Conservation (phyloP, 2,113 vertebrate genomes). For the Arizona elegans region DNA sequence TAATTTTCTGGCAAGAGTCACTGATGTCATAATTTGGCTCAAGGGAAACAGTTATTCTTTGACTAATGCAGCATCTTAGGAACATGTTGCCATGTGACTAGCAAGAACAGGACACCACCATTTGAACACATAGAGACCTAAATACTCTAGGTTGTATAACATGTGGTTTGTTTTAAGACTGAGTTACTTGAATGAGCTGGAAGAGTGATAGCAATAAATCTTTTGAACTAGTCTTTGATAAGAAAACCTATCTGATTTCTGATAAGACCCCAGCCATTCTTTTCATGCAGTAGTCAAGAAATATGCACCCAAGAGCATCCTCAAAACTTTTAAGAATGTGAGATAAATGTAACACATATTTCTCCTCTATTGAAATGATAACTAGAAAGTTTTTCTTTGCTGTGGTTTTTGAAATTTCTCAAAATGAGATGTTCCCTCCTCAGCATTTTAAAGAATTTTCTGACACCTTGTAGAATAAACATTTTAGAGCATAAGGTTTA, state of each 20-base stretch:
- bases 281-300: slow-evolving; percentile 37
- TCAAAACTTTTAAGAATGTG: slow-evolving; percentile 29
- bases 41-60: slow-evolving; percentile 51
- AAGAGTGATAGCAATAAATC: neutral
- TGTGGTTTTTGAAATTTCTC: neutral
- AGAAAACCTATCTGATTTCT: slow-evolving; percentile 36
- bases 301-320: slow-evolving; percentile 32
- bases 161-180: slow-evolving; percentile 17
- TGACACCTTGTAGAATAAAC: neutral
- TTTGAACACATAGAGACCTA: slow-evolving; percentile 28
- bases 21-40: slow-evolving; percentile 61
- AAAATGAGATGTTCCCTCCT: neutral
- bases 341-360: neutral
- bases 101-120: neutral
- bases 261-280: slow-evolving; percentile 51
- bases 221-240: slow-evolving; percentile 38
- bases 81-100: slow-evolving; percentile 42
- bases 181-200: slow-evolving; percentile 26
- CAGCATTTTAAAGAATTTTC: neutral
- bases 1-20: slow-evolving; percentile 54
- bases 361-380: neutral
- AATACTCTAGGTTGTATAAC: slow-evolving; percentile 36
- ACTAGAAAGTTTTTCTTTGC: neutral
- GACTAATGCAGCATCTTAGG: slow-evolving; percentile 46
- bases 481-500: neutral